phyloP scores from a whole-genome alignment of 2,113 vertebrate species.

The Butorides virescens region DNA sequence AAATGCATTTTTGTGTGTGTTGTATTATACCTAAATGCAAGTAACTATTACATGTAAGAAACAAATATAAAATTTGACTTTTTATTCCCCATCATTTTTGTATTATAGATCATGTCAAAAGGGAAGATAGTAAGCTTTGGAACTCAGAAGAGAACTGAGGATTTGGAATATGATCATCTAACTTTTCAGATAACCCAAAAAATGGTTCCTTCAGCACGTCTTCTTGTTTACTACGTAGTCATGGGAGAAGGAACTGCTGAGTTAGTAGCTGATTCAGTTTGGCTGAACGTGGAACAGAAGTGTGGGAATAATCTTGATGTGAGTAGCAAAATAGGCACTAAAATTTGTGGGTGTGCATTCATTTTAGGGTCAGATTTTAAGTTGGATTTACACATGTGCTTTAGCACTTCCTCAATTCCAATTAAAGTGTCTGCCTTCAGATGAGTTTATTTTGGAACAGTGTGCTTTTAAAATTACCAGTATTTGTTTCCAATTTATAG shows the following conservation, averaged over 20 bases:
- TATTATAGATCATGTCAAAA: conserved; percentile 78
- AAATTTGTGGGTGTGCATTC: background rate
- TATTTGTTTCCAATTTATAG: conserved; percentile 66
- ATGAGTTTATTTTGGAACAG: background rate
- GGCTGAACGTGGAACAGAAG: conserved; percentile 84
- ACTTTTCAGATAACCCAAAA: conserved; percentile 78
- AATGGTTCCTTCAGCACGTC: conserved; percentile 90
- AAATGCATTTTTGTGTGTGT: background rate
- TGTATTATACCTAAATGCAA: background rate
- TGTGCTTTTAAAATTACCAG: background rate
- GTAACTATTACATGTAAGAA: background rate
- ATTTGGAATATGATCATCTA: conserved; percentile 71
- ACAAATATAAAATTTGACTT: background rate
- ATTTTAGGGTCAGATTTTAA: background rate
- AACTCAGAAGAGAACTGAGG: conserved; percentile 49
- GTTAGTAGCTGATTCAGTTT: conserved; percentile 90
- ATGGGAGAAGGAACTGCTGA: conserved; percentile 80
- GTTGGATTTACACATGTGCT: background rate
- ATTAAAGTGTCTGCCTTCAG: background rate
- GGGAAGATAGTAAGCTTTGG: conserved; percentile 80
- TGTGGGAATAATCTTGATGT: conserved; percentile 86
- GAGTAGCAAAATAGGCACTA: background rate
- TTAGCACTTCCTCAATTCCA: background rate
- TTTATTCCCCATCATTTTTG: background rate
- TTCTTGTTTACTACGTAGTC: conserved; percentile 90